Conservation (phyloP, 2,888 invertebrate species). For the Perithous albicinctus region DNA sequence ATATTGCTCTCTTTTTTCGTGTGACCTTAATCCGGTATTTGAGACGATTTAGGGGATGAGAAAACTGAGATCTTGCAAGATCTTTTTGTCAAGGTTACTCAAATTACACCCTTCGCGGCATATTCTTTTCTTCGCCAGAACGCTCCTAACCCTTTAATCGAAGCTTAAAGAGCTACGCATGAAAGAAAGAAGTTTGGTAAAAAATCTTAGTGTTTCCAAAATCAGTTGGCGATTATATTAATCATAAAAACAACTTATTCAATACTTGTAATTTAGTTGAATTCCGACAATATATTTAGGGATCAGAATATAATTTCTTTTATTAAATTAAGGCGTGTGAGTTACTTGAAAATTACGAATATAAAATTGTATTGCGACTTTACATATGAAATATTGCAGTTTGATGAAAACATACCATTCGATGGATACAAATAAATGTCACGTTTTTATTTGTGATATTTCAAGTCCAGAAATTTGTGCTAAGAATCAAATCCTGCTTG, state of each 20-base stretch:
- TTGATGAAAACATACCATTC: no score
- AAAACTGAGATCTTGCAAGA: not conserved
- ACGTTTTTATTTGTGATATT: no score
- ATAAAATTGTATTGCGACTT: no score
- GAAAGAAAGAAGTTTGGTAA: not conserved
- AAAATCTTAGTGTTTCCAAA: not conserved
- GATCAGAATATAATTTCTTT: no score
- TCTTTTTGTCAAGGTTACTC: conserved; percentile 48
- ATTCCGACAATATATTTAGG: no score
- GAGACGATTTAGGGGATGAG: not conserved
- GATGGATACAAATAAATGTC: no score
- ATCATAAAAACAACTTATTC: not conserved
- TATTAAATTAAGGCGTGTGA: no score
- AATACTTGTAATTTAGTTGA: no score
- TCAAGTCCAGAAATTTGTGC: no score
- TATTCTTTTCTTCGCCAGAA: not conserved
- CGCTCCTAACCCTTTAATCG: not conserved
- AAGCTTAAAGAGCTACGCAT: not conserved
- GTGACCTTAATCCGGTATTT: conserved; percentile 29
- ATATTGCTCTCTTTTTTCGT: not conserved
- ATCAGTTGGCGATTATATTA: not conserved
- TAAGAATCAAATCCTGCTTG: no score
- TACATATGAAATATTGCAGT: no score
- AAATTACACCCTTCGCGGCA: not conserved
- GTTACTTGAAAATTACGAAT: no score